Conservation (phyloP, 2,797 vertebrate species). For the Okamejei kenojei region DNA sequence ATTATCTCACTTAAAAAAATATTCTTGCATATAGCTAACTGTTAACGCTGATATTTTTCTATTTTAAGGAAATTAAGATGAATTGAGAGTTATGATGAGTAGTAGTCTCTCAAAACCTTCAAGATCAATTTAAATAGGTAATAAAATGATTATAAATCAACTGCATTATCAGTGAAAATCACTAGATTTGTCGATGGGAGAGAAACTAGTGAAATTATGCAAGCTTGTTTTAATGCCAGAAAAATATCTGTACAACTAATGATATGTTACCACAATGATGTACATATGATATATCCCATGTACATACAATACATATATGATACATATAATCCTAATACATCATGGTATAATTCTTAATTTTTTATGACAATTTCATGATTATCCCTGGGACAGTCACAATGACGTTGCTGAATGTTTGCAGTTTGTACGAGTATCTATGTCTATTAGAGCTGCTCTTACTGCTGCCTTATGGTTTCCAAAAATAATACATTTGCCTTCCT, state of each 20-base stretch:
- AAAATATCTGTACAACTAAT: neutral
- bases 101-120: neutral
- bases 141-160: neutral
- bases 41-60: neutral
- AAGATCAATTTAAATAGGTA: neutral
- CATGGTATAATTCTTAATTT: neutral
- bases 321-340: neutral
- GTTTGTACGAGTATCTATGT: neutral
- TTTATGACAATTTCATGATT: neutral
- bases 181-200: neutral
- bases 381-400: too few species aligned
- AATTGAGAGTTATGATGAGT: neutral
- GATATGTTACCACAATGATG: neutral
- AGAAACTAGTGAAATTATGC: neutral
- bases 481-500: neutral
- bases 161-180: neutral
- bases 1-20: neutral
- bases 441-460: neutral
- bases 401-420: too few species aligned
- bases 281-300: too few species aligned
- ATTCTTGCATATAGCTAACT: neutral
- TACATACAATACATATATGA: too few species aligned
- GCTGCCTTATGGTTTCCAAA: neutral
- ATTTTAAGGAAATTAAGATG: neutral
- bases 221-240: neutral